Base-by-base conservation (phyloP, 2,888 invertebrate species). In the Cosmopolites sordidus region DNA sequence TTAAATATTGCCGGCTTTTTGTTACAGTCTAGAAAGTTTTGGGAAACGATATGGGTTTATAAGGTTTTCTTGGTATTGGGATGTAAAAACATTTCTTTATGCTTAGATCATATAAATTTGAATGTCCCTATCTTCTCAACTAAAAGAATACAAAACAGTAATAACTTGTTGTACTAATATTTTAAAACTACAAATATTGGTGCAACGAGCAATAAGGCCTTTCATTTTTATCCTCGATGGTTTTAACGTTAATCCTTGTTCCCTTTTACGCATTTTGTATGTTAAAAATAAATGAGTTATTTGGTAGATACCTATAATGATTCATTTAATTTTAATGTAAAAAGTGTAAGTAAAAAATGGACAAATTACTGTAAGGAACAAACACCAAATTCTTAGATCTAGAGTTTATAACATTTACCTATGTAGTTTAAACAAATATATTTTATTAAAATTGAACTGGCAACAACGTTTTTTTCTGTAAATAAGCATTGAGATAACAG, bases 301-400 rank as follows among this genome's bases (percentile, higher is more conserved):
- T 5, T n/a, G 5, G 12, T 12, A 9, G 33, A 33, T n/a, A n/a
- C n/a, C n/a, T n/a, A n/a, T n/a, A n/a, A n/a, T 11, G 33, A 6
- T n/a, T 4, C 22, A 8, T 22, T 33, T 12, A 11, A 33, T 5
- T 5, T 9, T 33, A 5, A 33, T 11, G 33, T 33, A 33, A 12
- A 33, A 12, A 33, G 27, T 27, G 27, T 33, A 4, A 4, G 33
- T 11, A 12, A 12, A 33, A 33, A 45, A 45, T 53, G 50, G 45
- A 54, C 57, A 50, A 40, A 49, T 57, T 57, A 37, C 57, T 57
- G 57, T 57, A 57, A 57, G 57, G 50, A 46, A 48, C 43, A 50
- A 57, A 57, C 57, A 57, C 57, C 57, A 57, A 57, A 57, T 22
- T 50, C 49, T 43, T 57, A 56, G 56, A 43, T 42, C 56, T 56